Conservation (phyloP, 1,140 invertebrate species). For the Parapsyche elsis region DNA sequence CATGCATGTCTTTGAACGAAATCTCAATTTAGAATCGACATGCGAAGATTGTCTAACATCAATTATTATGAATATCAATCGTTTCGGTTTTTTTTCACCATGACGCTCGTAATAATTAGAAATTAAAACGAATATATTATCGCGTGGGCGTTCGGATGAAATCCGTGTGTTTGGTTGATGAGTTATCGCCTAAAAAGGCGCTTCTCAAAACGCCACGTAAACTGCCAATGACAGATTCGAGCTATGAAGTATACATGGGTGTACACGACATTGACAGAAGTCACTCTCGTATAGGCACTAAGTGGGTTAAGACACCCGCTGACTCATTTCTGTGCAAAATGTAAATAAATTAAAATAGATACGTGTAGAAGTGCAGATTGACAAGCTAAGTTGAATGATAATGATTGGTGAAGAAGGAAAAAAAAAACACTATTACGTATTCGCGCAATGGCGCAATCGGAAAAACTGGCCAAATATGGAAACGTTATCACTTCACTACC, state of each 20-base stretch:
- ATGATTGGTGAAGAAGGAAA: background rate
- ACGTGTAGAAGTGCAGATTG: background rate
- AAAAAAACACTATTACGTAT: background rate
- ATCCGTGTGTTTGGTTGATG: background rate
- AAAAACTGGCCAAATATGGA: slow-evolving; percentile 22
- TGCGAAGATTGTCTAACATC: no score
- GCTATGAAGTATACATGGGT: no score
- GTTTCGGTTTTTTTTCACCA: background rate
- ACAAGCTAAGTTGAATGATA: no score
- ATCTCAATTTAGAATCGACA: no score
- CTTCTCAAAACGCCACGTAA: background rate
- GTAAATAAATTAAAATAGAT: slow-evolving; percentile 3
- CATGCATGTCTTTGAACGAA: no score
- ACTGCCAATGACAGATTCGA: no score
- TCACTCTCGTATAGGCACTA: no score
- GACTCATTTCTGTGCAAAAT: background rate
- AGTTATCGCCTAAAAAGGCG: background rate
- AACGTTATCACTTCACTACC: background rate
- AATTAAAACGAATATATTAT: background rate
- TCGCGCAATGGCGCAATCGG: background rate
- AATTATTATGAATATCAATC: no score
- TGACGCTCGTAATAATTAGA: background rate
- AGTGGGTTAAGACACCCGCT: background rate
- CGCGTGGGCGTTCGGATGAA: background rate
- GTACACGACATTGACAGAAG: no score